Percentiles rank a stretch among this genome's conserved stretches.
Conservation (phyloP, 2,888 invertebrate genomes). For the Laspeyria flexula region DNA sequence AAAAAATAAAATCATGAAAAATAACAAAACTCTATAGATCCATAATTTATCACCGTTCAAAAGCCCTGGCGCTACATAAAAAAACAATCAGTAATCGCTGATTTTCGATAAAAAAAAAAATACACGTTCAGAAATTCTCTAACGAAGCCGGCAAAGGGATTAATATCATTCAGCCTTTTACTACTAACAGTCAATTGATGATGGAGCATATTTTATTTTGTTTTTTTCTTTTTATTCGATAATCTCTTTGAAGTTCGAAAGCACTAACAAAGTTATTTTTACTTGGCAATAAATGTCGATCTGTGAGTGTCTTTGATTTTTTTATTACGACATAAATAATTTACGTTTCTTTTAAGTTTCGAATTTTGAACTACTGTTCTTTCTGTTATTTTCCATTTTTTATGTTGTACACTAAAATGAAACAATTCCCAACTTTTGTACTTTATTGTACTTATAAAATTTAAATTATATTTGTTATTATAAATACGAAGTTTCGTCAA, state of each 20-base stretch:
- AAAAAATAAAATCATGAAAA: too few relatives aligned
- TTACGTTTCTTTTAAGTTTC: not conserved
- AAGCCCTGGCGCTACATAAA: conserved; percentile 1
- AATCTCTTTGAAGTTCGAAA: conserved; percentile 61
- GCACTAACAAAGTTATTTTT: conserved; percentile 49
- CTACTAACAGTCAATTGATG: conserved; percentile 37
- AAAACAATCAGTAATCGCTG: conserved; percentile 29
- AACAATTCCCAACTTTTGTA: too few relatives aligned
- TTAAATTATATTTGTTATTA: too few relatives aligned
- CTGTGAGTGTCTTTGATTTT: conserved; percentile 14
- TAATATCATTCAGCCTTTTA: conserved; percentile 35
- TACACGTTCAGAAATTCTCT: conserved; percentile 9
- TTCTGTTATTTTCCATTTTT: not conserved
- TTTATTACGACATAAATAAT: not conserved
- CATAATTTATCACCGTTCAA: conserved; percentile 2
- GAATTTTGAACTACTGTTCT: not conserved
- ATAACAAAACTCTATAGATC: too few relatives aligned
- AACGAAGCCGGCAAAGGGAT: conserved; percentile 48
- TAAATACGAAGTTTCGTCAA: too few relatives aligned
- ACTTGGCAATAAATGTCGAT: conserved; percentile 20
- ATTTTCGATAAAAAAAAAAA: conserved; percentile 22
- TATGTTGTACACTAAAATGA: too few relatives aligned
- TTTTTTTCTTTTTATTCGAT: conserved; percentile 34
- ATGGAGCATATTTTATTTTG: conserved; percentile 36
- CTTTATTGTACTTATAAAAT: too few relatives aligned